Evolutionary conservation across 2,888 invertebrate species (phyloP), one percentile per base, ranked within the genome.

Genomic region (Caenorhabditis zanzibari): DNA sequence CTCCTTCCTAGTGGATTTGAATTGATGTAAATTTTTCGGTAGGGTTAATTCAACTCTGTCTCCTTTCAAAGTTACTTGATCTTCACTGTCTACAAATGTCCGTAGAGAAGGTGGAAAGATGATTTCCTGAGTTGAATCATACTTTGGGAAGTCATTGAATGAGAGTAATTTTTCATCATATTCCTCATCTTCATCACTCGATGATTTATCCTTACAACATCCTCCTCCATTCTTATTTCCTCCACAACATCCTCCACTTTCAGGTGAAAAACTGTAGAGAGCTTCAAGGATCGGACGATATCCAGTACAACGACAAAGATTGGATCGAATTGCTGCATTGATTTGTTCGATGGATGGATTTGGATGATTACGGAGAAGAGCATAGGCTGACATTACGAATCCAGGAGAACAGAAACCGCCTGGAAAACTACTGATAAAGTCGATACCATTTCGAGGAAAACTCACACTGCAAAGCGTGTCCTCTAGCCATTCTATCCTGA

Each of bases 391-490:
- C 86, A 89, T 89, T 0, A 88, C 85, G 44, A 88, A 89, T 7
- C 97, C 97, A 0, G 97, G 97, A 0, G 97, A 97, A 90, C 97
- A 97, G 93, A 96, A 97, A 0, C 97, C 97, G 92, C 97, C 97
- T 93, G 97, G 96, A 76, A 63, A 12, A 14, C n/a, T 1, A 16
- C 9, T n/a, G 9, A 19, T 38, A 2, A 38, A 6, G 12, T 10
- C 38, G 32, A 7, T 38, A 2, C 32, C 7, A 44, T 19, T 5
- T 47, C 3, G 16, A 47, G 14, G 2, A 91, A 96, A 96, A 0
- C 96, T 94, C 19, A 85, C 89, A 89, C 58, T 88, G 88, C 16
- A 85, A 69, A 2, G 84, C 88, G 49, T 89, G 88, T 24, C 86
- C 87, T 52, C 79, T 79, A 16, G 85, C 85, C 54, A 88, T 63